A percentile compares a stretch with the other conserved stretches of the same genome.
Conservation (phyloP, 35 echinoderm and acorn worm species). For the Hemicentrotus pulcherrimus region DNA sequence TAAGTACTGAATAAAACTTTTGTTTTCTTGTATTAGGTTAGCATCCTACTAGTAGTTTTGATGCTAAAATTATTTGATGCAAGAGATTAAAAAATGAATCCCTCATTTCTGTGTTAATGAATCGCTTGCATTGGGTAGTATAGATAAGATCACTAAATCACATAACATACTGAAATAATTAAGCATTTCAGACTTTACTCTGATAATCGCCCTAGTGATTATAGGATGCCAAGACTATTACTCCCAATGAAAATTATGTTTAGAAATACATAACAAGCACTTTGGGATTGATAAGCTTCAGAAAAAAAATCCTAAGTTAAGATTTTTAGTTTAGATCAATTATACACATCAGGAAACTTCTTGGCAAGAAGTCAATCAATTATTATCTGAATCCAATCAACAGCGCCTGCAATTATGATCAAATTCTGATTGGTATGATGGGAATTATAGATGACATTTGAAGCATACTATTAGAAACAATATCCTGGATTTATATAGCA, state of each 20-base stretch:
- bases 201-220: not conserved
- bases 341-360: not conserved
- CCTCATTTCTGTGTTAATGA: too few species aligned
- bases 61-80: too few species aligned
- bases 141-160: not conserved
- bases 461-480: not conserved
- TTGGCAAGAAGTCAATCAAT: not conserved
- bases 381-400: not conserved
- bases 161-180: not conserved
- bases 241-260: not conserved
- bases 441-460: not conserved
- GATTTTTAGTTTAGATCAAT: not conserved
- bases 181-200: not conserved
- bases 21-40: too few species aligned
- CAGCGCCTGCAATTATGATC: not conserved
- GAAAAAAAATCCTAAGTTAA: not conserved
- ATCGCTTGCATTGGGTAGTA: not conserved
- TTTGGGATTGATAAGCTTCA: too few species aligned
- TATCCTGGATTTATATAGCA: too few species aligned
- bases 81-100: too few species aligned
- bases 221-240: not conserved
- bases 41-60: too few species aligned
- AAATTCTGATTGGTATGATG: not conserved
- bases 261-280: not conserved
- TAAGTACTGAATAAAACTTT: too few species aligned